These are phyloP conservation scores for Nannospalax galili DNA, from an alignment of 2,113 vertebrate species.

Conservation along the genomic window DNA sequence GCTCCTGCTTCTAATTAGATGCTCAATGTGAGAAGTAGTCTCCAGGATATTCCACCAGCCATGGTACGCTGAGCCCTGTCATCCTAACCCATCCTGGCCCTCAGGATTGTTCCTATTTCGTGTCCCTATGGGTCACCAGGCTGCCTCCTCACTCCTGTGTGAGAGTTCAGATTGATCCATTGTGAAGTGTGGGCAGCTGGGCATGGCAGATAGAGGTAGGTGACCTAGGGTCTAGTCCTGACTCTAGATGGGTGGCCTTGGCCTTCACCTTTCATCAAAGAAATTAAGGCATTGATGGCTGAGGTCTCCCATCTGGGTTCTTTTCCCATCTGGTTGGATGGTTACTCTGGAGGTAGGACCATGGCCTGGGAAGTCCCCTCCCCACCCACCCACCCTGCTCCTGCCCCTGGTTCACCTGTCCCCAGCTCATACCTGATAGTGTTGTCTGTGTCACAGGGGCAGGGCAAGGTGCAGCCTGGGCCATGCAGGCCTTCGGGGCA, in stretches of 20 bases:
- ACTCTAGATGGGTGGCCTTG: background rate
- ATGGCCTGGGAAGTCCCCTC: background rate
- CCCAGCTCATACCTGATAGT: conserved; percentile 91
- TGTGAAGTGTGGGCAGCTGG: background rate
- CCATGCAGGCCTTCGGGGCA: conserved; percentile 95
- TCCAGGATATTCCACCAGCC: background rate
- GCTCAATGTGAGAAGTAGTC: accelerated
- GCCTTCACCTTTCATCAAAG: background rate
- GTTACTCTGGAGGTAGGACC: background rate
- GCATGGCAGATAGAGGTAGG: background rate
- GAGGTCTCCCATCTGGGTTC: background rate
- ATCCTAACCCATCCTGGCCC: background rate
- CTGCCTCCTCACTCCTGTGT: background rate
- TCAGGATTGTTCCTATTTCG: background rate
- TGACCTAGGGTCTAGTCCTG: background rate
- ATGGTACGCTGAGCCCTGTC: background rate
- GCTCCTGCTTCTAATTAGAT: background rate
- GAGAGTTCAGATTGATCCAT: background rate
- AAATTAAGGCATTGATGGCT: background rate
- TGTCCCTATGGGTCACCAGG: background rate
- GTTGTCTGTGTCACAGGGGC: conserved; percentile 93
- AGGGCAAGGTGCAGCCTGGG: conserved; percentile 94
- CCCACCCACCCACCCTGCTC: background rate
- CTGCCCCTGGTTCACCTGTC: accelerated
- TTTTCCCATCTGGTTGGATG: background rate